phyloP scores from a whole-genome alignment of 2,888 invertebrate genomes.

The Ganaspis brasiliensis region DNA sequence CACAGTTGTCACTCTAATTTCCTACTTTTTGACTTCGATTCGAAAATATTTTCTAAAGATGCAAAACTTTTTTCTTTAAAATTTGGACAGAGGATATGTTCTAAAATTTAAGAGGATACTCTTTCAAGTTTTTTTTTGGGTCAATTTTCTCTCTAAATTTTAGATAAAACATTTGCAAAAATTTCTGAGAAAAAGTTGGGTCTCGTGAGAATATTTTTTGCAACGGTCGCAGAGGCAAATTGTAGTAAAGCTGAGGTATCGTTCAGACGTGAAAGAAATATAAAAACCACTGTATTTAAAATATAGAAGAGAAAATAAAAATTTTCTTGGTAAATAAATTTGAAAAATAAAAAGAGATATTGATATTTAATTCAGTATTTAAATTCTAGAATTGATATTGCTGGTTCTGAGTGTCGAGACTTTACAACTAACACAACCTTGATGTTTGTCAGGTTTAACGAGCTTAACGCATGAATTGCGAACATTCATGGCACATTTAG shows the following conservation, averaged over 20 bases:
- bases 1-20: too few species aligned
- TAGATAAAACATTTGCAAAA: neutral
- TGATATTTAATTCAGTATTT: neutral
- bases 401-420: neutral
- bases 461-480: conserved; percentile 9
- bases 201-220: conserved; percentile 8
- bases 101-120: too few species aligned
- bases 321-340: neutral
- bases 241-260: neutral
- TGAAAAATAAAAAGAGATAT: neutral
- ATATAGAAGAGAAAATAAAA: neutral
- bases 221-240: neutral
- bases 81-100: too few species aligned
- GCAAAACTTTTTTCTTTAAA: too few species aligned
- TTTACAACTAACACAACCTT: conserved; percentile 15
- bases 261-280: neutral
- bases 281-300: neutral
- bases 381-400: neutral
- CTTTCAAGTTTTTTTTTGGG: neutral
- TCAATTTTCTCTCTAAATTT: neutral
- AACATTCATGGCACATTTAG: conserved; percentile 14
- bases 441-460: conserved; percentile 11
- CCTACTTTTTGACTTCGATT: too few species aligned
- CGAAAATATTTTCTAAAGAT: too few species aligned
- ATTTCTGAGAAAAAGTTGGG: neutral